Evolutionary conservation across 2,888 invertebrate species (phyloP).

Genomic region (Mantis religiosa): DNA sequence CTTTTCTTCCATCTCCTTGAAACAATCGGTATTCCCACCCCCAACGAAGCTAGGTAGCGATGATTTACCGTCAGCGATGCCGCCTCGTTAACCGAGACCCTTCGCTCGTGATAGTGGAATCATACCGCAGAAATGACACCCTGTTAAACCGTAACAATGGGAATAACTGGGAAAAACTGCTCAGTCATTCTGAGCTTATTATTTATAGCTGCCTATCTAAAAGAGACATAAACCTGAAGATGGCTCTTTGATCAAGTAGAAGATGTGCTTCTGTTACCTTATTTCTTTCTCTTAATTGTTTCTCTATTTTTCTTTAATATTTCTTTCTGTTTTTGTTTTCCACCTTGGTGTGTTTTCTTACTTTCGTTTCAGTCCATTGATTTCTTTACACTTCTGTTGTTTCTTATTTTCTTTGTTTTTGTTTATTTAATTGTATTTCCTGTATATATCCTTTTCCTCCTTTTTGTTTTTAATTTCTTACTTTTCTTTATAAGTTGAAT

Average conservation of each 20-base stretch:
- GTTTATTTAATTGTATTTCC: neutral
- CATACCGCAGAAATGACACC: neutral
- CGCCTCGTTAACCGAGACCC: neutral
- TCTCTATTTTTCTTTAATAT: neutral
- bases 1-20: neutral
- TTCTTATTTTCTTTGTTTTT: neutral
- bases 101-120: neutral
- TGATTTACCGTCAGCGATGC: neutral
- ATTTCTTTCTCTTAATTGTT: neutral
- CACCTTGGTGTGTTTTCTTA: neutral
- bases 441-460: neutral
- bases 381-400: neutral
- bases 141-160: neutral
- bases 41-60: neutral
- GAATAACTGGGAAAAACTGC: neutral
- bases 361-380: neutral
- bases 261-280: neutral
- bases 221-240: neutral
- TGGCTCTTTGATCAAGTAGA: neutral
- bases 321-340: neutral
- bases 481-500: too few species aligned
- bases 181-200: neutral
- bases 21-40: conserved; percentile 15
- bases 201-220: neutral
- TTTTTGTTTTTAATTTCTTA: neutral